phyloP scores from a whole-genome alignment of 1,140 invertebrate genomes.

The Monomorium pharaonis region DNA sequence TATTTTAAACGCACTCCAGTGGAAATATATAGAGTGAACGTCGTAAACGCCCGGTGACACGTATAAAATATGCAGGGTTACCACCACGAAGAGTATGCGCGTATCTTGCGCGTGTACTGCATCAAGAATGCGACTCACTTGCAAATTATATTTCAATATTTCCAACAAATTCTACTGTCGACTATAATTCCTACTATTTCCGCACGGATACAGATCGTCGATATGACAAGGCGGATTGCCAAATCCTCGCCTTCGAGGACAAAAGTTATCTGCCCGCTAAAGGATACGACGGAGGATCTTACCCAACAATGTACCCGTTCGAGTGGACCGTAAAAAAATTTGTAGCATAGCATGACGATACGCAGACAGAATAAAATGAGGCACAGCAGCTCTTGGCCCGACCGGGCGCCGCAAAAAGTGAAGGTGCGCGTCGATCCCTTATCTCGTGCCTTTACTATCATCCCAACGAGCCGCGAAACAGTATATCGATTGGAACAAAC shows the following conservation, averaged over 20 bases:
- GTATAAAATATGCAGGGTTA: constrained; percentile 33
- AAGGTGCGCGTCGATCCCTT: constrained; percentile 75
- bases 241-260: not conserved
- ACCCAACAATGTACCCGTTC: not conserved
- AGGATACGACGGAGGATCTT: not conserved
- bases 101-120: constrained; percentile 2
- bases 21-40: constrained; percentile 44
- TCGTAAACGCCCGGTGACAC: constrained; percentile 30
- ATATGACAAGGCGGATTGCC: not conserved
- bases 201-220: constrained; percentile 4
- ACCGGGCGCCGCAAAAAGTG: constrained; percentile 69
- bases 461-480: constrained; percentile 67
- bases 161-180: not conserved
- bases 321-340: not conserved
- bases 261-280: not conserved
- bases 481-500: constrained; percentile 38
- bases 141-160: not conserved
- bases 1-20: constrained; percentile 11
- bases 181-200: not conserved
- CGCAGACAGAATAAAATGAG: constrained; percentile 71
- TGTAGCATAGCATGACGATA: constrained; percentile 68
- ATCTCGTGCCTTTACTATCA: constrained; percentile 77
- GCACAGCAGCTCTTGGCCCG: constrained; percentile 78
- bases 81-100: not conserved
- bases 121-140: constrained; percentile 6